Percentiles rank a stretch among this genome's conserved stretches.
phyloP scores from a whole-genome alignment of 2,888 invertebrate genomes.

The Plagodis dolabraria region DNA sequence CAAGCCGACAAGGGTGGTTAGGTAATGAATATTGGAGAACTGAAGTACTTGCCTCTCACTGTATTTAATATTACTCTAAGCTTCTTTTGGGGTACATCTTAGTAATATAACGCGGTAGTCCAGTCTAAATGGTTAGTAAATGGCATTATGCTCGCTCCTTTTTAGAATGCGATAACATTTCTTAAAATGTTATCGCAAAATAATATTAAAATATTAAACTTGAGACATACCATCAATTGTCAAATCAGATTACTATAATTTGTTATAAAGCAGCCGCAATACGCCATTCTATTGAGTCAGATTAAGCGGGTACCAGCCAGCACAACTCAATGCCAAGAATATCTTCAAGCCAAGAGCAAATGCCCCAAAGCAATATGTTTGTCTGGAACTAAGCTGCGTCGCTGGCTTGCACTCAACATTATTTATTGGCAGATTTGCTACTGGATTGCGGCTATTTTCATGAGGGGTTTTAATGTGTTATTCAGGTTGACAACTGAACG shows the following conservation, averaged over 20 bases:
- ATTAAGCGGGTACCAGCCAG: constrained; percentile 26
- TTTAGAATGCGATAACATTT: too few relatives aligned
- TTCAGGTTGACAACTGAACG: neutral
- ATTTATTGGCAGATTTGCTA: constrained; percentile 36
- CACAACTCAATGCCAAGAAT: constrained; percentile 31
- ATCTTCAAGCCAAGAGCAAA: constrained; percentile 28
- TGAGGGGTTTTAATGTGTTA: neutral
- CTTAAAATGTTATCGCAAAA: too few relatives aligned
- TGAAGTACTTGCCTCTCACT: too few relatives aligned
- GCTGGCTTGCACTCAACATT: constrained; percentile 38
- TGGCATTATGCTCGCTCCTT: too few relatives aligned
- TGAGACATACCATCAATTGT: too few relatives aligned
- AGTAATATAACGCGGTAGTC: too few relatives aligned
- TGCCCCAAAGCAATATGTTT: constrained; percentile 34
- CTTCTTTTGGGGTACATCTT: too few relatives aligned
- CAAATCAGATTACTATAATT: neutral
- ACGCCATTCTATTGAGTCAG: constrained; percentile 19
- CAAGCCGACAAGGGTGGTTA: too few relatives aligned
- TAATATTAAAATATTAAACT: too few relatives aligned
- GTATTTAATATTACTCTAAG: too few relatives aligned
- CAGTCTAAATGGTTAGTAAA: too few relatives aligned
- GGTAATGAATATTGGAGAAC: too few relatives aligned
- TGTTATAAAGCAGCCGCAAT: neutral
- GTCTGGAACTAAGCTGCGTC: constrained; percentile 33
- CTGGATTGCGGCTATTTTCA: constrained; percentile 7